Base-by-base conservation (phyloP, 2,797 vertebrate species). In the Manis pentadactyla region DNA sequence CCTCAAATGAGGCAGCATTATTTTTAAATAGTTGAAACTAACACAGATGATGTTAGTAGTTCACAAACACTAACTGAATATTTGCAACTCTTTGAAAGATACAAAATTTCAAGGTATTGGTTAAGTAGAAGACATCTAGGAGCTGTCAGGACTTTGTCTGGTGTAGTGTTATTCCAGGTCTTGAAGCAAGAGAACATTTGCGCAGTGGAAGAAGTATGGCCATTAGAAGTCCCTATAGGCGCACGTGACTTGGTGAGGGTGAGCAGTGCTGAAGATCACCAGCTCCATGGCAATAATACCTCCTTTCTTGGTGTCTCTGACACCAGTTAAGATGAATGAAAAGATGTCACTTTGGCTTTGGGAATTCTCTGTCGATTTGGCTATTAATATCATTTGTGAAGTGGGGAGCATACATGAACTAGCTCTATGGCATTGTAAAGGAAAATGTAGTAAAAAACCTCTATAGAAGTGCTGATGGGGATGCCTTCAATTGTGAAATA, bases 401-500 rank as follows among this genome's bases (percentile, higher is more conserved):
- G 53, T 1, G 4, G 27, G 15, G 69, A 55, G 55, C 55, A 51
- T 46, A 85, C 3, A 11, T 25, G 73, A 37, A 19, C 57, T 13
- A 82, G 53, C 14, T 57, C 25, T 69, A 29, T 90, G 64, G 14
- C 21, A 37, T 13, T 18, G 8, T 87, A 59, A 68, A 84, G 9
- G 57, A 87, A 93, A 96, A 89, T 53, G 17, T 31, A 55, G n/a
- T 63, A 0, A 31, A 57, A 96, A 68, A 85, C 37, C 25, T 66
- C 17, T 88, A 7, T 37, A 82, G 71, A 88, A 84, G 75, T 73
- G 39, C 31, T 64, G 49, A 64, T 12, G 25, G 49, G 29, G n/a
- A 73, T 61, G n/a, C 18, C 39, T 87, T 91, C 82, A 69, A 25
- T n/a, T 90, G 79, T 92, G 79, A 96, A 95, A 89, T 49, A 79